Base-by-base conservation (phyloP, 2,888 invertebrate species). In the Carpatolechia fugitivella region DNA sequence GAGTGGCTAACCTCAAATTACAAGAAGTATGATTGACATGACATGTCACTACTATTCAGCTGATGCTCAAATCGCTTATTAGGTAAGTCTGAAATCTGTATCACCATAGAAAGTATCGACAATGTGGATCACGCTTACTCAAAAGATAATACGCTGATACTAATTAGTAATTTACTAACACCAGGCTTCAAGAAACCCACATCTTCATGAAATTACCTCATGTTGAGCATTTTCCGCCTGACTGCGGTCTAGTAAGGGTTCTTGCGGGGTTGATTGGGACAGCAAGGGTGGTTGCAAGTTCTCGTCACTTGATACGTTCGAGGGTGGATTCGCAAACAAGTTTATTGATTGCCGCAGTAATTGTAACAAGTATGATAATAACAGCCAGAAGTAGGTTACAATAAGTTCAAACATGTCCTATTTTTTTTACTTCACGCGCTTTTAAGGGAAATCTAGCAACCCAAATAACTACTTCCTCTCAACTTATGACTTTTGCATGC, bases 191-290 rank as follows among this genome's bases (percentile, higher is more conserved):
- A 40, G 44, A 44, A 44, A 29, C 29, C 8, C 29, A 44, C 29
- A 29, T 44, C 29, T 24, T 36, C 52, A 20, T 52, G 41, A 62
- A 58, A 61, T 61, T 60, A 56, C 60, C 60, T 55, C 14, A 38
- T 60, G 54, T 47, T 61, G 52, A 56, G 38, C 56, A 61, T 61
- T 63, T 60, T 63, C 60, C 60, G 33, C 50, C 1, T 53, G 52
- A 40, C 13, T 16, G 24, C 8, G 1, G 6, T 20, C 44, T 38
- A 51, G 44, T 31, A 56, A 38, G 58, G 58, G 41, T 24, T 24
- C 24, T 6, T 24, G 24, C n/a, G 24, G 3, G 24, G 6, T 24
- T 24, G 3, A 4, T 6, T 4, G 24, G 24, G 24, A 24, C 24
- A 44, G 29, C 35, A 57, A 30, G 58, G 59, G 57, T 38, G 57